These are phyloP conservation scores for Ceriagrion tenellum DNA, from an alignment of 2,888 invertebrate genomes.

Conservation along the genomic window DNA sequence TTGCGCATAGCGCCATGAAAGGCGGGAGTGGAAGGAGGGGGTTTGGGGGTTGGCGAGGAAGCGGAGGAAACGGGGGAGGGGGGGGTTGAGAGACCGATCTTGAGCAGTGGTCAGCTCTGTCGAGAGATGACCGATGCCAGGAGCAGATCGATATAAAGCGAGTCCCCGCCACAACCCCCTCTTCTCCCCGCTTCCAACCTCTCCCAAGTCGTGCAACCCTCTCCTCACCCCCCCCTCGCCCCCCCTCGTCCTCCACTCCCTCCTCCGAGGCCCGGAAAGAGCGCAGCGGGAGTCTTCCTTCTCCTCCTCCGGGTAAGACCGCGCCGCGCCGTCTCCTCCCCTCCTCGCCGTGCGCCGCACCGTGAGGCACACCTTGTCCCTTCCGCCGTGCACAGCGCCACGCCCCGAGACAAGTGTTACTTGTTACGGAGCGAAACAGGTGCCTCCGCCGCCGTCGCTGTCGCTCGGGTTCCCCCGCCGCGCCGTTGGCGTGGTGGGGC, in stretches of 20 bases:
- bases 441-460: neutral
- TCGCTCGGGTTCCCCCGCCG: neutral
- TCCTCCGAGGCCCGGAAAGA: conserved; percentile 34
- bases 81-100: conserved; percentile 36
- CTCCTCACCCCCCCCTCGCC: neutral
- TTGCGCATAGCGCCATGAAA: neutral
- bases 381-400: conserved; percentile 16
- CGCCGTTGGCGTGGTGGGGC: neutral
- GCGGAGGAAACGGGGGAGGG: neutral
- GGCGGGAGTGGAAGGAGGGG: neutral
- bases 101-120: conserved; percentile 66
- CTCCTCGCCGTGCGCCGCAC: neutral
- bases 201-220: neutral
- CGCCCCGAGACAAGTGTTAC: conserved; percentile 35
- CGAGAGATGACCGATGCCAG: conserved; percentile 65
- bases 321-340: neutral
- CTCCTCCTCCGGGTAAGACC: neutral
- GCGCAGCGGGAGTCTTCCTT: conserved; percentile 41
- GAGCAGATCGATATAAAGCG: conserved; percentile 58
- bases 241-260: neutral
- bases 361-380: neutral
- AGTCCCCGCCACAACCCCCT: conserved; percentile 9
- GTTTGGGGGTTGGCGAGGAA: neutral
- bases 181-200: neutral
- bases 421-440: neutral